Evolutionary conservation across 1,140 invertebrate species (phyloP).

Genomic region (Homalodisca vitripennis): DNA sequence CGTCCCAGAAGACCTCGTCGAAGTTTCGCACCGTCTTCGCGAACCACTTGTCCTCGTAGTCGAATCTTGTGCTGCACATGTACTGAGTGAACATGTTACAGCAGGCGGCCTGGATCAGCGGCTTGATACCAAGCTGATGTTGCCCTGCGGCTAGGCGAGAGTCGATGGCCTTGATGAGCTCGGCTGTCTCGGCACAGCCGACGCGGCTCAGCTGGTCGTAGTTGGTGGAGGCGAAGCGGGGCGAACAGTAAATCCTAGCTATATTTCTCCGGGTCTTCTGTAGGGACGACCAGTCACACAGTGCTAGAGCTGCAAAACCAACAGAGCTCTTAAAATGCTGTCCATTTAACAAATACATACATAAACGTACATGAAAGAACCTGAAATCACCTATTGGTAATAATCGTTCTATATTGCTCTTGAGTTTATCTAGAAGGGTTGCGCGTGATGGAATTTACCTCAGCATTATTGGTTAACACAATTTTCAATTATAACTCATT

Average conservation of each 20-base stretch:
- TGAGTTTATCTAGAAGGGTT: too few species aligned
- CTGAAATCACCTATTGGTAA: too few species aligned
- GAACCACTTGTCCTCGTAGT: conserved; percentile 64
- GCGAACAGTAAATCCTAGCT: conserved; percentile 71
- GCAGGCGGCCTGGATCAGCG: conserved; percentile 63
- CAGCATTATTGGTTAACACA: too few species aligned
- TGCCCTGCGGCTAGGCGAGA: background rate
- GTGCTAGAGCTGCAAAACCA: conserved; percentile 69
- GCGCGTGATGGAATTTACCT: too few species aligned
- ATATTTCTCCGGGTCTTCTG: conserved; percentile 76
- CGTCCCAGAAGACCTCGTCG: conserved; percentile 85
- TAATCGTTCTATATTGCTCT: too few species aligned
- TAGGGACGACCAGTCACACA: conserved; percentile 81
- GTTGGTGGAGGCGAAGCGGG: conserved; percentile 65
- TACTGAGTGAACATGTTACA: conserved; percentile 83
- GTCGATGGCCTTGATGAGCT: conserved; percentile 17
- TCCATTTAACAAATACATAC: background rate
- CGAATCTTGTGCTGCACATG: conserved; percentile 75
- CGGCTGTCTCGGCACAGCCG: conserved; percentile 39
- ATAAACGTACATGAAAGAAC: too few species aligned
- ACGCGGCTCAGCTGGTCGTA: conserved; percentile 60
- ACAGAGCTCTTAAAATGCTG: background rate
- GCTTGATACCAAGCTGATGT: conserved; percentile 54
- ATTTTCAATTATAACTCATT: too few species aligned
- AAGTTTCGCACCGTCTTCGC: conserved; percentile 66